Percentiles rank a stretch among this genome's conserved stretches.
Evolutionary conservation across 1,140 invertebrate genomes (phyloP).

Genomic region (Tetragnatha versicolor): DNA sequence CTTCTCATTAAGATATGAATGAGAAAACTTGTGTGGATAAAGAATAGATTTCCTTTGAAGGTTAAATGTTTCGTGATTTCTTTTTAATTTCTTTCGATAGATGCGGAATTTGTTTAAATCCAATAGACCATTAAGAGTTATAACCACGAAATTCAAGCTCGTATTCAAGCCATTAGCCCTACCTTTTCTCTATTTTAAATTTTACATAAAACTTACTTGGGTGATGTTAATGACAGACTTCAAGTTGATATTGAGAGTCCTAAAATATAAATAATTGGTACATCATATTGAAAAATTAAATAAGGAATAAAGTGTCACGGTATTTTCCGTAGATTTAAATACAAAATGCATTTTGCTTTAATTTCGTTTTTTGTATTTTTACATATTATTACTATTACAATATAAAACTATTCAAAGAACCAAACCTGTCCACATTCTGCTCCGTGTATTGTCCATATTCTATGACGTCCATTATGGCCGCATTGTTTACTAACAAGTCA

Average conservation of each 20-base stretch:
- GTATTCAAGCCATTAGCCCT: too few species aligned
- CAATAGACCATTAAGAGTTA: not conserved
- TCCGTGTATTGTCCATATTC: slow-evolving; percentile 73
- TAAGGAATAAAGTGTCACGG: not conserved
- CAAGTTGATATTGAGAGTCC: slow-evolving; percentile 72
- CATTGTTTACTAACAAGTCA: slow-evolving; percentile 86
- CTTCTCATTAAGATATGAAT: too few species aligned
- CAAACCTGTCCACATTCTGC: slow-evolving; percentile 76
- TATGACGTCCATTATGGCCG: slow-evolving; percentile 71
- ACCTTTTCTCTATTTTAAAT: too few species aligned
- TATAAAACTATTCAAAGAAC: not conserved
- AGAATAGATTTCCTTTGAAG: too few species aligned
- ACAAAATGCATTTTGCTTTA: not conserved
- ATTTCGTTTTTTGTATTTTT: not conserved
- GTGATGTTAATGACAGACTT: slow-evolving; percentile 85
- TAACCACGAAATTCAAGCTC: too few species aligned
- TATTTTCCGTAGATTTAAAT: not conserved
- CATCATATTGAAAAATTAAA: not conserved
- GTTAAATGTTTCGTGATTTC: too few species aligned
- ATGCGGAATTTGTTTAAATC: not conserved
- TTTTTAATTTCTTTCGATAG: not conserved
- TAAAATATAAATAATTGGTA: slow-evolving; percentile 28
- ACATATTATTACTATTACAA: not conserved
- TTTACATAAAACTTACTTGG: too few species aligned
- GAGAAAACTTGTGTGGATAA: too few species aligned